Evolutionary conservation across 2,888 invertebrate genomes (phyloP).

Genomic region (Galeruca laticollis): DNA sequence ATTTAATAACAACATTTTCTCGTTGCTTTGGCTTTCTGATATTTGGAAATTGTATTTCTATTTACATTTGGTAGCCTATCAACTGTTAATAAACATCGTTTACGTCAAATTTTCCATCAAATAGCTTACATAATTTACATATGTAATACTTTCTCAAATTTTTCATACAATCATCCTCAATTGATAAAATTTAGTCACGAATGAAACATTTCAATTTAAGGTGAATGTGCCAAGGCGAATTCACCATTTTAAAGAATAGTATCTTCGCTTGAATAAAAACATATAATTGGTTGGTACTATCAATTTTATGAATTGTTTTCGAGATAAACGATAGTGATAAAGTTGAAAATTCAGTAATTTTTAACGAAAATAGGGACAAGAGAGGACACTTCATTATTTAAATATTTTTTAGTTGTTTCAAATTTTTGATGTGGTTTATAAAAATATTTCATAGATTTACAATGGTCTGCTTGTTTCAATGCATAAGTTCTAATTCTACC

Average conservation of each 20-base stretch:
- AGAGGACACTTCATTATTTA: too few relatives aligned
- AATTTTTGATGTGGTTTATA: too few relatives aligned
- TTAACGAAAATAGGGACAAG: too few relatives aligned
- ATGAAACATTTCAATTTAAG: neutral
- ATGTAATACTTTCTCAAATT: neutral
- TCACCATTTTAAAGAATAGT: neutral
- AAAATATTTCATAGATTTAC: too few relatives aligned
- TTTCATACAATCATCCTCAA: neutral
- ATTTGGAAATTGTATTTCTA: slow-evolving; percentile 21
- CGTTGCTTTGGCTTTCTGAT: slow-evolving; percentile 15
- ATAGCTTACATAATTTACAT: neutral
- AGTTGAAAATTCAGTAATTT: too few relatives aligned
- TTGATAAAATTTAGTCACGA: neutral
- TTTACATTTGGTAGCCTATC: slow-evolving; percentile 5
- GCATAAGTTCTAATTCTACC: too few relatives aligned
- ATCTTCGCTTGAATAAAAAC: neutral
- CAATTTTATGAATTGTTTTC: too few relatives aligned
- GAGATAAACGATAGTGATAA: too few relatives aligned
- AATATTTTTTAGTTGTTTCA: too few relatives aligned
- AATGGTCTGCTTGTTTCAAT: too few relatives aligned
- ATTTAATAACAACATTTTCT: slow-evolving; percentile 32
- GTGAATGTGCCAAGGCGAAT: neutral
- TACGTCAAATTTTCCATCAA: neutral
- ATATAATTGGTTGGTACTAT: too few relatives aligned
- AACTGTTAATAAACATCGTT: slow-evolving; percentile 6